A percentile compares a stretch with the other conserved stretches of the same genome.
Evolutionary conservation across 2,113 vertebrate genomes (phyloP).

Genomic region (Notechis scutatus): DNA sequence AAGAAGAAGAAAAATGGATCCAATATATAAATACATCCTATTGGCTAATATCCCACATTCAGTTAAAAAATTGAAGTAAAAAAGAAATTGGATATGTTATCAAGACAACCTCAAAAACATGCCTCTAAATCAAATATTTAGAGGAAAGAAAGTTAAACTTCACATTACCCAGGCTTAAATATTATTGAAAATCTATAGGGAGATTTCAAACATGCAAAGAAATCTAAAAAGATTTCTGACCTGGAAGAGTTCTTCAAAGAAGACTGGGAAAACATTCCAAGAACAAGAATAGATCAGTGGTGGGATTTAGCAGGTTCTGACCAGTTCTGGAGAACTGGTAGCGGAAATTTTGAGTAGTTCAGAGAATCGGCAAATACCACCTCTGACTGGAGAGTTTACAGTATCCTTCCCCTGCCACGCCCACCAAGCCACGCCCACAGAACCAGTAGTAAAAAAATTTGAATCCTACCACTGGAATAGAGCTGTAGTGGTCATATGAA

Average conservation of each 20-base stretch:
- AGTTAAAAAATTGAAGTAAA: neutral
- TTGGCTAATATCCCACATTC: neutral
- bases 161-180: neutral
- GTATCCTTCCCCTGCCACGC: too few species aligned
- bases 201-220: neutral
- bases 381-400: too few species aligned
- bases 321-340: too few species aligned
- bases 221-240: neutral
- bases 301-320: too few species aligned
- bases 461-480: neutral
- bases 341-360: too few species aligned
- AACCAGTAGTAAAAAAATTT: too few species aligned
- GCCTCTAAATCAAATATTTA: neutral
- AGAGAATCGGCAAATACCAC: too few species aligned
- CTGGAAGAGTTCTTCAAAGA: neutral
- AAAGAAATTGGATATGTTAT: neutral
- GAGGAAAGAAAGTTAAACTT: neutral
- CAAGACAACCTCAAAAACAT: neutral
- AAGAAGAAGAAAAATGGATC: neutral
- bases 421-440: too few species aligned
- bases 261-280: neutral
- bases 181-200: neutral
- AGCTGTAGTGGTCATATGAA: neutral
- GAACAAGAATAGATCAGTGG: neutral
- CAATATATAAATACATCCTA: neutral